Evolutionary conservation across 2,888 invertebrate species (phyloP), one percentile per base, ranked within the genome.

Genomic region (Brassicogethes aeneus): DNA sequence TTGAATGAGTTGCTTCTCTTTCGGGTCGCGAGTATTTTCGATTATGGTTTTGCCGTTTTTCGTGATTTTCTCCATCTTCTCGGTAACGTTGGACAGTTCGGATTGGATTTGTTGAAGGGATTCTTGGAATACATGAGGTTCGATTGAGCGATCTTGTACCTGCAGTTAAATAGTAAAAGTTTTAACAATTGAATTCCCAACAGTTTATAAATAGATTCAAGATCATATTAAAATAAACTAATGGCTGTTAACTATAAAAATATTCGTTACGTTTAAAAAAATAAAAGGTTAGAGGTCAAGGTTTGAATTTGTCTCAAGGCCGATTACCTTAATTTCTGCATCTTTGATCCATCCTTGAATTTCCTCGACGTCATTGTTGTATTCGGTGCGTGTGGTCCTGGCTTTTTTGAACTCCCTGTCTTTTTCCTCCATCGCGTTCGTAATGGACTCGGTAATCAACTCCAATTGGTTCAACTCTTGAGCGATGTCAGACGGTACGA

Each of bases 351-450:
- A 93, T 42, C 75, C 74, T 61, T 85, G 85, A 15, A 92, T 79
- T 48, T 81, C 81, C 51, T 89, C 89, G 16, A 87, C 83, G 58
- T 87, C 89, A 16, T 73, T 70, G 35, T 81, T 68, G 66, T 90
- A 92, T 53, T 92, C 91, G 37, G 80, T 77, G 42, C 90, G 79
- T 42, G 85, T 76, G 12, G 87, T 86, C 57, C 82, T 79, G 15
- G 91, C 92, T 48, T 89, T 81, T 65, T 89, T 88, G 70, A 86
- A 85, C 65, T 90, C 89, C 63, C 86, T 77, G 60, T 85, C 82
- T 66, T 89, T 89, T 60, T 88, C 87, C 61, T 90, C 91, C 85
- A 92, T 86, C 37, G 79, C 79, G 56, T 81, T 82, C 39, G 79
- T 75, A 41, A 88, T 74, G 47, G 82, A 79, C 68, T 93, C 92